Conservation (phyloP, 2,888 invertebrate genomes). For the Gnatocerus cornutus region DNA sequence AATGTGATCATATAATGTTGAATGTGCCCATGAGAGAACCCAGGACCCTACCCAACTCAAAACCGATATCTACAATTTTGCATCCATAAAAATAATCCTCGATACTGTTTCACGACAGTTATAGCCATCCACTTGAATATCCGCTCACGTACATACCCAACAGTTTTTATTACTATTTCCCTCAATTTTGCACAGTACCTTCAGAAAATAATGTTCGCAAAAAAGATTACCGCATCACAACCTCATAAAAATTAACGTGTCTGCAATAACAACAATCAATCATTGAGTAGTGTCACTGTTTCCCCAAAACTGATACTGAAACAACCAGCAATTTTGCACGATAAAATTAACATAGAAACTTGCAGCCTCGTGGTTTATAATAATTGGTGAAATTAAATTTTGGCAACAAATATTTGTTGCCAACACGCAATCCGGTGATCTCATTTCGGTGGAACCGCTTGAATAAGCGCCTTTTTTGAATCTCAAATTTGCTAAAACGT, state of each 20-base stretch:
- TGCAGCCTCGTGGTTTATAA: not conserved
- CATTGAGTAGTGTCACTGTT: too few species aligned
- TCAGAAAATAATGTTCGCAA: slow-evolving; percentile 9
- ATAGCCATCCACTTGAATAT: slow-evolving; percentile 30
- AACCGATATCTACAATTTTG: slow-evolving; percentile 35
- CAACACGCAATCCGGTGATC: slow-evolving; percentile 9
- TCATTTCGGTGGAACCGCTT: slow-evolving; percentile 6
- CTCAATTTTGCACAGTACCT: slow-evolving; percentile 21
- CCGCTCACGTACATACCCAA: slow-evolving; percentile 38
- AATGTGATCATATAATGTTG: slow-evolving; percentile 12
- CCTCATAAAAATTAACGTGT: too few species aligned
- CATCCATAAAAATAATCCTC: slow-evolving; percentile 35
- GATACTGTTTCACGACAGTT: slow-evolving; percentile 38
- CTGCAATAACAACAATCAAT: too few species aligned
- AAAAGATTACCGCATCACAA: not conserved
- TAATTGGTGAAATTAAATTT: slow-evolving; percentile 7
- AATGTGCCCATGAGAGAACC: slow-evolving; percentile 18
- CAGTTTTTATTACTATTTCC: slow-evolving; percentile 41
- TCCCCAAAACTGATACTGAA: too few species aligned
- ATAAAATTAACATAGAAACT: slow-evolving; percentile 36
- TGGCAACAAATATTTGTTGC: slow-evolving; percentile 23
- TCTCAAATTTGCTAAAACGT: too few species aligned
- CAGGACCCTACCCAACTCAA: slow-evolving; percentile 31
- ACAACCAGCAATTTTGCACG: slow-evolving; percentile 19
- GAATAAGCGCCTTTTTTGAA: too few species aligned